A percentile compares a stretch with the other conserved stretches of the same genome.
phyloP scores from a whole-genome alignment of 2,888 invertebrate species.

The Cantharis flavilabris region DNA sequence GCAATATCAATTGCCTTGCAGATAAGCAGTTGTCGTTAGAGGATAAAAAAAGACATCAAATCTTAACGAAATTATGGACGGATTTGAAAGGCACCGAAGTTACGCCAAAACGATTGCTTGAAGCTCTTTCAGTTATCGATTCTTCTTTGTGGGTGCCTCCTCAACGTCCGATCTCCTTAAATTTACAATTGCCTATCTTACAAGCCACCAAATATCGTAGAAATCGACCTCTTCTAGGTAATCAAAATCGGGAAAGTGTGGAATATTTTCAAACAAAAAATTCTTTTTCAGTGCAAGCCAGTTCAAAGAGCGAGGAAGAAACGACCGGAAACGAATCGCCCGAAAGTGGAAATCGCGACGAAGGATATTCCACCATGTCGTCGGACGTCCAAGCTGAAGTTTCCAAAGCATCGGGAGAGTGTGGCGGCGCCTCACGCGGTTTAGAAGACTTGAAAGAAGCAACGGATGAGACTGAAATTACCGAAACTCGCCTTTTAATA shows the following conservation, averaged over 20 bases:
- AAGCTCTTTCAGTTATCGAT: slow-evolving; percentile 68
- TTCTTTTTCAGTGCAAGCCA: slow-evolving; percentile 51
- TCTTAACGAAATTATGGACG: slow-evolving; percentile 67
- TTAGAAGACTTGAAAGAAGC: slow-evolving; percentile 76
- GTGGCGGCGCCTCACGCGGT: slow-evolving; percentile 58
- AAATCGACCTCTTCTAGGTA: slow-evolving; percentile 56
- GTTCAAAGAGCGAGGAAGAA: slow-evolving; percentile 63
- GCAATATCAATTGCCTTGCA: slow-evolving; percentile 26
- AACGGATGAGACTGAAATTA: slow-evolving; percentile 71
- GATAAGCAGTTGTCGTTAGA: slow-evolving; percentile 64
- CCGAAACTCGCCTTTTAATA: slow-evolving; percentile 61
- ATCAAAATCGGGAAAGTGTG: neutral
- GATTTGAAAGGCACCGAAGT: slow-evolving; percentile 68
- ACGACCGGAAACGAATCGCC: slow-evolving; percentile 73
- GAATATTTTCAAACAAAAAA: neutral
- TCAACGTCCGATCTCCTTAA: slow-evolving; percentile 70
- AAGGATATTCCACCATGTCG: slow-evolving; percentile 84
- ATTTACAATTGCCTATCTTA: slow-evolving; percentile 68
- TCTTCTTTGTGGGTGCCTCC: slow-evolving; percentile 71
- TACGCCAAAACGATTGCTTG: slow-evolving; percentile 65
- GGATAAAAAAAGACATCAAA: slow-evolving; percentile 67
- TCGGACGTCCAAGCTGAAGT: slow-evolving; percentile 79
- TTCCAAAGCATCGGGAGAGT: slow-evolving; percentile 52
- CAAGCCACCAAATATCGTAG: slow-evolving; percentile 55
- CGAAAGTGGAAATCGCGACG: slow-evolving; percentile 77